phyloP scores from a whole-genome alignment of 2,888 invertebrate species.

The Trichogramma evanescens region DNA sequence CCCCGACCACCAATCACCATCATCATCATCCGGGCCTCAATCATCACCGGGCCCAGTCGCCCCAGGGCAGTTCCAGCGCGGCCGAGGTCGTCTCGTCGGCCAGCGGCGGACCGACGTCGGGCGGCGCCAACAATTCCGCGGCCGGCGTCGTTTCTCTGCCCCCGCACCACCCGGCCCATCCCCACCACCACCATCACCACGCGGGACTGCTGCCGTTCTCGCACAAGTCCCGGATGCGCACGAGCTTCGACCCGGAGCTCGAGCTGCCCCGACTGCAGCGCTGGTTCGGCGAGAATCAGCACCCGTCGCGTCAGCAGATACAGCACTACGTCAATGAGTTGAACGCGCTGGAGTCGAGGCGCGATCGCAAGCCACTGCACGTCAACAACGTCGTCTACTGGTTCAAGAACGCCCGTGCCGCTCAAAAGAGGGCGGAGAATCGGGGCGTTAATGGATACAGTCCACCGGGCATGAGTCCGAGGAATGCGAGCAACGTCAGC shows the following conservation, averaged over 20 bases:
- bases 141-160: background rate
- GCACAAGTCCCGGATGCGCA: slow-evolving; percentile 90
- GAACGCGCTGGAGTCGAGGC: slow-evolving; percentile 84
- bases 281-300: slow-evolving; percentile 96
- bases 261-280: slow-evolving; percentile 92
- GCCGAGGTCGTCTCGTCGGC: slow-evolving; percentile 1
- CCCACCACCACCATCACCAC: slow-evolving; percentile 47
- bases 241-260: slow-evolving; percentile 93
- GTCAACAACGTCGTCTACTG: slow-evolving; percentile 94
- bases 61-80: background rate
- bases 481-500: slow-evolving; percentile 46
- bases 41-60: slow-evolving; percentile 12
- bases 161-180: slow-evolving; percentile 12
- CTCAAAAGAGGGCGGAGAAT: slow-evolving; percentile 81
- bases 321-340: slow-evolving; percentile 91
- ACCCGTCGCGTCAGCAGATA: slow-evolving; percentile 93
- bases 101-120: slow-evolving; percentile 36
- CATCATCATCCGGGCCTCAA: slow-evolving; percentile 26
- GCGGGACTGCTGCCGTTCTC: slow-evolving; percentile 58
- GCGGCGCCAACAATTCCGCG: slow-evolving; percentile 37
- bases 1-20: slow-evolving; percentile 37
- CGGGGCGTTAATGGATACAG: slow-evolving; percentile 48
- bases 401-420: slow-evolving; percentile 97
- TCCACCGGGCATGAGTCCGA: slow-evolving; percentile 44
- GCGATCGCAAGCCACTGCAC: slow-evolving; percentile 88